phyloP scores from a whole-genome alignment of 2,113 vertebrate species.

The Tenebrosternarchus preto region DNA sequence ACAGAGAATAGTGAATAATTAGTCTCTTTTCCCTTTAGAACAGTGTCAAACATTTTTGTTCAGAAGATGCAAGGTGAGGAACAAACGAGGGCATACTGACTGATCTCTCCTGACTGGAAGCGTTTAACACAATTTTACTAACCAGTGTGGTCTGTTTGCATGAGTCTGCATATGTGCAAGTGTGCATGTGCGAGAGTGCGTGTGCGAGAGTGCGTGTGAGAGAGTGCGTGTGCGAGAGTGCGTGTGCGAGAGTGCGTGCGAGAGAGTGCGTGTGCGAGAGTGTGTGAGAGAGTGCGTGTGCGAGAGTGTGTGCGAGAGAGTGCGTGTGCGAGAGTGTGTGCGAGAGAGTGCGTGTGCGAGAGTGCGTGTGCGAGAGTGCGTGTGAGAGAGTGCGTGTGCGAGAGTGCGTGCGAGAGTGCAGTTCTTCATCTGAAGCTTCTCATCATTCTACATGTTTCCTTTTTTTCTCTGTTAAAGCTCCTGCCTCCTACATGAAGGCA shows the following conservation, averaged over 20 bases:
- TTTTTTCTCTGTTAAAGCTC: too few species aligned
- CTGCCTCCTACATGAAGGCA: too few species aligned
- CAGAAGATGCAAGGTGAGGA: constrained; percentile 22
- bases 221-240: too few species aligned
- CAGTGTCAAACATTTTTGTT: constrained; percentile 45
- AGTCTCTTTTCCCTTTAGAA: constrained; percentile 44
- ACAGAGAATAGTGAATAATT: constrained; percentile 32
- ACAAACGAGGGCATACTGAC: not conserved
- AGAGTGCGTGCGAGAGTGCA: too few species aligned
- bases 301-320: too few species aligned
- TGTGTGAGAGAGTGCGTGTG: too few species aligned
- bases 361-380: too few species aligned
- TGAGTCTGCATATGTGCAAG: too few species aligned
- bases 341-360: not conserved
- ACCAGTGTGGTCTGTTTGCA: not conserved
- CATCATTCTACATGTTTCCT: too few species aligned
- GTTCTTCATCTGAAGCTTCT: not conserved
- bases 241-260: not conserved
- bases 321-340: not conserved
- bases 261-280: not conserved
- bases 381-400: too few species aligned
- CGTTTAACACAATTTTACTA: not conserved
- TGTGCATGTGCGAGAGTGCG: not conserved
- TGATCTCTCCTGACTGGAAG: not conserved
- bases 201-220: too few species aligned